Conservation (phyloP, 2,797 vertebrate species). For the Sandelia bainsii region DNA sequence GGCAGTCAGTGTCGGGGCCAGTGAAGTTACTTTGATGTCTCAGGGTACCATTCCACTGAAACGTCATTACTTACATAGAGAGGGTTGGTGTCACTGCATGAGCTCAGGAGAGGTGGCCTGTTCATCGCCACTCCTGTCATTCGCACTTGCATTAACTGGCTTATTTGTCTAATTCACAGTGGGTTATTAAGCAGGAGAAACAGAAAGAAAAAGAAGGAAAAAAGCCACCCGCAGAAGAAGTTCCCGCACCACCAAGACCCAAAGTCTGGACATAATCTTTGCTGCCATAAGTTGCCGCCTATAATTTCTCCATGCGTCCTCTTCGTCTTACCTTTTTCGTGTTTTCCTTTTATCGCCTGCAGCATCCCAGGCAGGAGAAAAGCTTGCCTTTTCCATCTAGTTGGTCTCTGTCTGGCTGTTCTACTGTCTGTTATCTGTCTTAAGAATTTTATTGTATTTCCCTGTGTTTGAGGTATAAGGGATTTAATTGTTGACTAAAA, state of each 20-base stretch:
- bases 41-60: slow-evolving; percentile 23
- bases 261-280: slow-evolving; percentile 85
- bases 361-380: slow-evolving; percentile 81
- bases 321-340: slow-evolving; percentile 62
- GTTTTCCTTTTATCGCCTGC: slow-evolving; percentile 73
- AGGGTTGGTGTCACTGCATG: slow-evolving; percentile 69
- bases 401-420: slow-evolving; percentile 64
- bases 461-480: slow-evolving; percentile 28
- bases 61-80: slow-evolving; percentile 47
- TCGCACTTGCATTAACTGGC: slow-evolving; percentile 74
- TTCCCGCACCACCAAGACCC: slow-evolving; percentile 70
- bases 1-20: slow-evolving; percentile 18
- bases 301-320: slow-evolving; percentile 67
- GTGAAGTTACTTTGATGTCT: slow-evolving; percentile 54
- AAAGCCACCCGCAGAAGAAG: slow-evolving; percentile 73
- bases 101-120: slow-evolving; percentile 51
- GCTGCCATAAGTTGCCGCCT: slow-evolving; percentile 78
- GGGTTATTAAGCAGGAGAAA: slow-evolving; percentile 83
- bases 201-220: slow-evolving; percentile 63
- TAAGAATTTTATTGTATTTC: slow-evolving; percentile 31
- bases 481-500: slow-evolving; percentile 12
- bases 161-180: slow-evolving; percentile 87
- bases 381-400: slow-evolving; percentile 81
- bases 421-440: slow-evolving; percentile 49
- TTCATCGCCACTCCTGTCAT: slow-evolving; percentile 58